phyloP scores from a whole-genome alignment of 2,888 invertebrate species.

The Pachliopta kotzebuea region DNA sequence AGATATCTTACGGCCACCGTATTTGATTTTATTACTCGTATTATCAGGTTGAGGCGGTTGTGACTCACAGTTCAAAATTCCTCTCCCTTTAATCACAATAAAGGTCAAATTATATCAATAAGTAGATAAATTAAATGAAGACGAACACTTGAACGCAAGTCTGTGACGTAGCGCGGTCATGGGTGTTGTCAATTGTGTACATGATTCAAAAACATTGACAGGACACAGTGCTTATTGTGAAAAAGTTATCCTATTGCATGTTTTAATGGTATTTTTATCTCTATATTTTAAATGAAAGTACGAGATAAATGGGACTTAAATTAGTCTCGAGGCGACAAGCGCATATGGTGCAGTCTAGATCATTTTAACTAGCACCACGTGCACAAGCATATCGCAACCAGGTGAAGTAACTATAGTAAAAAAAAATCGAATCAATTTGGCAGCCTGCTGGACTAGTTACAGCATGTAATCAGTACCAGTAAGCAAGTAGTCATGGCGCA shows the following conservation, averaged over 20 bases:
- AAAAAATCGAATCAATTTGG: background rate
- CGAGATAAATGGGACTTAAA: too few species aligned
- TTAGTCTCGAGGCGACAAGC: too few species aligned
- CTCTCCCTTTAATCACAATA: slow-evolving; percentile 8
- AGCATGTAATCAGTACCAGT: slow-evolving; percentile 1
- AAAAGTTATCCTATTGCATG: background rate
- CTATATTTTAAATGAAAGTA: too few species aligned
- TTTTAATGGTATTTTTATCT: background rate
- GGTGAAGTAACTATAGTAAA: too few species aligned
- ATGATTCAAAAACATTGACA: slow-evolving; percentile 61
- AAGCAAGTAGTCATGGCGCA: slow-evolving; percentile 3
- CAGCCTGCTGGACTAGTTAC: background rate
- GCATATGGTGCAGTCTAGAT: too few species aligned
- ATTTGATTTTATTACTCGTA: background rate
- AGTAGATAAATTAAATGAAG: slow-evolving; percentile 33
- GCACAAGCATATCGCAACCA: too few species aligned
- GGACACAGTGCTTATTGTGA: slow-evolving; percentile 7
- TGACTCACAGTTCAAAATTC: slow-evolving; percentile 19
- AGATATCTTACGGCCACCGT: background rate
- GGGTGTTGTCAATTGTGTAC: slow-evolving; percentile 51
- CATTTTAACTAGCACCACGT: too few species aligned
- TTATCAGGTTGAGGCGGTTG: background rate
- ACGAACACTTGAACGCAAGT: slow-evolving; percentile 33
- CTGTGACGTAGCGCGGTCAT: slow-evolving; percentile 38
- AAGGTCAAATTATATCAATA: slow-evolving; percentile 31